Evolutionary conservation across 1,140 invertebrate genomes (phyloP), one percentile per base, ranked within the genome.

Genomic region (Lepidotrigona ventralis): DNA sequence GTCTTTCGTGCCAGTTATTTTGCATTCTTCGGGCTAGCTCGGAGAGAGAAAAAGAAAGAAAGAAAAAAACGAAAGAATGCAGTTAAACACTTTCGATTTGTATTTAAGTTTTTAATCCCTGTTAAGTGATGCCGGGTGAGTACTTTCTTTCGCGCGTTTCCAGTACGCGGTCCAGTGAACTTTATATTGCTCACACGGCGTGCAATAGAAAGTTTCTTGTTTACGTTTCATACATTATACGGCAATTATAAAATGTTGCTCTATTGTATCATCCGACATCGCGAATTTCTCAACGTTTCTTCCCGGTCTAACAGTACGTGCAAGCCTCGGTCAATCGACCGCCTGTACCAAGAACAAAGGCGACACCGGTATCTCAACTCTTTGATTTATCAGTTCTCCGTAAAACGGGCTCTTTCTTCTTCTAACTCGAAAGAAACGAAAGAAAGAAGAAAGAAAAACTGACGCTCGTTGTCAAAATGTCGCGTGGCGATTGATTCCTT

Each of bases 171-270:
- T 81, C 72, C 80, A 78, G 54, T 51, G 81, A 78, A 69, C 54
- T 9, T 70, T 58, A n/a, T 29, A 77, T 63, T 60, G 74, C 11
- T 77, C 66, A 26, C 54, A 17, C 66, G 46, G 74, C 74, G 66
- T 83, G 81, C 33, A 63, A 11, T 83, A 60, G 81, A 83, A 83
- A 83, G 81, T 83, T 71, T 21, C 11, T 21, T 76, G 74, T 78
- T 78, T 83, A 78, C 66, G 39, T 71, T 26, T 83, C 56, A 19
- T 53, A 53, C n/a, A 71, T 83, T 78, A 78, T n/a, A 29, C 53
- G 14, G 21, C 12, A 68, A 82, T 77, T 76, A 68, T 58, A 68
- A 60, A 77, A 82, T 54, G 11, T 3, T 23, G 19, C 8, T 2
- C 29, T 23, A 69, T 58, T 69, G 80, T 60, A 77, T 19, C 63